Evolutionary conservation across 2,797 vertebrate genomes (phyloP), one percentile per base, ranked within the genome.

Genomic region (Pseudotriccus pelzelni): DNA sequence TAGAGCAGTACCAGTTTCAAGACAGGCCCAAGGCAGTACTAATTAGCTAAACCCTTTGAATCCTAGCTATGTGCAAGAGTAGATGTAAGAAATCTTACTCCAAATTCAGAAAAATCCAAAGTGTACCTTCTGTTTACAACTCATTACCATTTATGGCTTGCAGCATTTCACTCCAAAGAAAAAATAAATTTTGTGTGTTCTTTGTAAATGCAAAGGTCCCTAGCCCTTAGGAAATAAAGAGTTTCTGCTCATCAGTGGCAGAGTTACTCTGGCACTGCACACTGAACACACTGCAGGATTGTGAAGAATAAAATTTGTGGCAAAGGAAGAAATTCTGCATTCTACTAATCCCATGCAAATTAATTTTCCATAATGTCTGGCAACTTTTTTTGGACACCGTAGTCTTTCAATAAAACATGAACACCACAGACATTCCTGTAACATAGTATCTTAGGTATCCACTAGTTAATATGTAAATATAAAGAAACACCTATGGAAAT

Each of bases 381-480:
- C 87, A 87, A 93, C 70, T 86, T 94, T 85, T 86, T 87, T 81
- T 53, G 64, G 77, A 89, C 86, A 69, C 64, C 66, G 83, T 58
- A 93, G 92, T 93, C 92, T 93, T 93, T 96, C 96, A 98, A 98
- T 97, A 97, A 98, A 98, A 97, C 97, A 97, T 97, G 97, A 97
- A 83, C 27, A 81, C 36, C 24, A 76, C 66, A 81, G 67, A 90
- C 91, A 93, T 93, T 96, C 94, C 89, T 73, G 97, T 97, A 98
- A 98, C 85, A 56, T 74, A 97, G 84, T 95, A 97, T 92, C 95
- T 97, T 95, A 94, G 76, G 76, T 97, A 94, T 96, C 97, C 85
- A 87, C 94, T 98, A 96, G 97, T 97, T 96, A 97, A 97, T 96
- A 97, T 89, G 96, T 92, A 98, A 97, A 97, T 97, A 98, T 97